Base-by-base conservation (phyloP, 2,797 vertebrate species). In the Pipistrellus pygmaeus region DNA sequence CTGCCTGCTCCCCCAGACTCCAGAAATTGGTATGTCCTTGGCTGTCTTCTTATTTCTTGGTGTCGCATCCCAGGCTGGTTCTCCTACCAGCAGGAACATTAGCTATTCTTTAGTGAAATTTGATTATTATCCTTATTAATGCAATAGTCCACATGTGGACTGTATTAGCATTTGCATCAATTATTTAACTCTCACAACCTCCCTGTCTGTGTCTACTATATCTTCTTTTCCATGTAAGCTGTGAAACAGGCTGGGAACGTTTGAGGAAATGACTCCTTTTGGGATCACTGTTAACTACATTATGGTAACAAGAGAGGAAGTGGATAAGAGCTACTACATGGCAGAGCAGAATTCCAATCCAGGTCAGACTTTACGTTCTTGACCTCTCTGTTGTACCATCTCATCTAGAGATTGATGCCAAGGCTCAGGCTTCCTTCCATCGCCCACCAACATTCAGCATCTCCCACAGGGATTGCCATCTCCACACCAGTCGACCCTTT, bases 391-490 rank as follows among this genome's bases (percentile, higher is more conserved):
- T 51, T 69, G 2, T 15, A 12, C 21, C 6, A 6, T 64, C 32
- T 46, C 14, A 41, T 25, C 21, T 15, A 32, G 35, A 94, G 75
- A 12, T 4, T 0, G 9, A 12, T 18, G 57, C 23, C 3, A 21
- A 46, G 83, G 32, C 38, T 82, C 21, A 6, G 25, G 30, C 46
- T 85, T 71, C 76, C 48, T 72, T 53, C 6, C 6, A 1, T 32
- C 4, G 0, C 6, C 5, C 13, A 17, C 18, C 72, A 8, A 4
- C 11, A 44, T 5, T 11, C n/a, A 23, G 25, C 27, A 6, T 13
- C 23, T 17, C 44, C 20, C 4, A 5, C 30, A 3, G 30, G 2
- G 3, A 0, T 20, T 11, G 3, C 11, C 30, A 1, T 41, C 44
- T 68, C 62, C 35, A 1, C 15, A 8, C 1, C 0, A 1, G 69